A percentile compares a stretch with the other conserved stretches of the same genome.
phyloP scores from a whole-genome alignment of 2,797 vertebrate genomes.

The Poeciliopsis paucimaculata region DNA sequence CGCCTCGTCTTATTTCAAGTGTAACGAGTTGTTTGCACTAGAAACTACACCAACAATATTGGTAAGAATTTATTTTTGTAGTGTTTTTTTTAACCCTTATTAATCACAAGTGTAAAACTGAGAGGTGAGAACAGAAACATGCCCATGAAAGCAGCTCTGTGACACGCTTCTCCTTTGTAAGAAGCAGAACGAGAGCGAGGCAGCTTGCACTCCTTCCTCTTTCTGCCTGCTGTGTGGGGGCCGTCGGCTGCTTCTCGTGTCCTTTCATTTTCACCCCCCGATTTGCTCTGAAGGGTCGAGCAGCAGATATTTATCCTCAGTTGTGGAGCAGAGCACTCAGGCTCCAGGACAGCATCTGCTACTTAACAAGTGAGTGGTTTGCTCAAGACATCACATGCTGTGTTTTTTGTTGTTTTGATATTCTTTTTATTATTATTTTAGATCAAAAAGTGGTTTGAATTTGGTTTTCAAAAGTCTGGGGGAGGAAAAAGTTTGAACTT shows the following conservation, averaged over 20 bases:
- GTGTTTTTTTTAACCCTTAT: slow-evolving; percentile 7
- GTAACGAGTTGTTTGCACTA: too few relatives aligned
- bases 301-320: slow-evolving; percentile 29
- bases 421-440: background rate
- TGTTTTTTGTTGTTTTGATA: slow-evolving; percentile 1
- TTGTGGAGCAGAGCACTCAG: slow-evolving; percentile 30
- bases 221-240: slow-evolving; percentile 54
- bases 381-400: background rate
- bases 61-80: too few relatives aligned
- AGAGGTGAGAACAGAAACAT: slow-evolving; percentile 51
- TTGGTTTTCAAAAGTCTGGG: slow-evolving; percentile 10
- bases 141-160: slow-evolving; percentile 27
- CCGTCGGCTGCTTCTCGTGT: slow-evolving; percentile 38
- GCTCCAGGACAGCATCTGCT: slow-evolving; percentile 26
- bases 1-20: too few relatives aligned
- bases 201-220: slow-evolving; percentile 67
- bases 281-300: slow-evolving; percentile 18
- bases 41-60: too few relatives aligned
- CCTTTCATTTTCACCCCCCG: slow-evolving; percentile 20
- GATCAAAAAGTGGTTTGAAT: background rate
- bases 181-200: slow-evolving; percentile 39
- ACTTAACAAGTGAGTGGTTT: slow-evolving; percentile 51
- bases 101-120: slow-evolving; percentile 51
- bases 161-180: slow-evolving; percentile 48
- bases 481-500: slow-evolving; percentile 33